Conservation (phyloP, 2,797 vertebrate species). For the Threskiornis aethiopicus region DNA sequence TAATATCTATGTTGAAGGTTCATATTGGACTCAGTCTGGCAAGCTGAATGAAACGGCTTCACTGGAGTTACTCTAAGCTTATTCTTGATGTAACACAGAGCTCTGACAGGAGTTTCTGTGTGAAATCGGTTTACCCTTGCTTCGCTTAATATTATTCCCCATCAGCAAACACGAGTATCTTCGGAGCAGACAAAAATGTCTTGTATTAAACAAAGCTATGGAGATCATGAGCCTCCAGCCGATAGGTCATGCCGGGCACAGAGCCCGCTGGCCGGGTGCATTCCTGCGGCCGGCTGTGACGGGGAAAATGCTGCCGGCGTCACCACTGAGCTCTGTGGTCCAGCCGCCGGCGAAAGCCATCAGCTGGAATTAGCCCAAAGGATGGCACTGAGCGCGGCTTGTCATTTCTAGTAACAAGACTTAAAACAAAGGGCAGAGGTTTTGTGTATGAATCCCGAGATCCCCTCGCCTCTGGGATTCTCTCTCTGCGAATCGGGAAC, state of each 20-base stretch:
- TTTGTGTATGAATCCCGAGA: background rate
- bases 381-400: background rate
- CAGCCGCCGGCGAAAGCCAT: background rate
- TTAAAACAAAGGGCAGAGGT: background rate
- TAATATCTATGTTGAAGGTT: slow-evolving; percentile 4
- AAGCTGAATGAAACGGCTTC: background rate
- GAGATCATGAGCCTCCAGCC: background rate
- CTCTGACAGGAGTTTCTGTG: slow-evolving; percentile 26
- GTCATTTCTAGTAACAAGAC: background rate
- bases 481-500: background rate
- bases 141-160: background rate
- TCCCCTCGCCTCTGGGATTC: background rate
- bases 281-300: background rate
- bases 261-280: background rate
- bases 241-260: background rate
- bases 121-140: slow-evolving; percentile 50
- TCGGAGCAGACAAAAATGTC: background rate
- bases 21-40: background rate
- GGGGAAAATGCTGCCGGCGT: background rate
- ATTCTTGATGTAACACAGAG: background rate
- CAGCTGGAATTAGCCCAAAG: background rate
- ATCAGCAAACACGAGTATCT: background rate
- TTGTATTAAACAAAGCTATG: background rate
- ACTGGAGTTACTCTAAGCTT: background rate
- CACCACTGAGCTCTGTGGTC: background rate